These are phyloP conservation scores for Plagodis dolabraria DNA, from an alignment of 2,888 invertebrate species.

Conservation along the genomic window DNA sequence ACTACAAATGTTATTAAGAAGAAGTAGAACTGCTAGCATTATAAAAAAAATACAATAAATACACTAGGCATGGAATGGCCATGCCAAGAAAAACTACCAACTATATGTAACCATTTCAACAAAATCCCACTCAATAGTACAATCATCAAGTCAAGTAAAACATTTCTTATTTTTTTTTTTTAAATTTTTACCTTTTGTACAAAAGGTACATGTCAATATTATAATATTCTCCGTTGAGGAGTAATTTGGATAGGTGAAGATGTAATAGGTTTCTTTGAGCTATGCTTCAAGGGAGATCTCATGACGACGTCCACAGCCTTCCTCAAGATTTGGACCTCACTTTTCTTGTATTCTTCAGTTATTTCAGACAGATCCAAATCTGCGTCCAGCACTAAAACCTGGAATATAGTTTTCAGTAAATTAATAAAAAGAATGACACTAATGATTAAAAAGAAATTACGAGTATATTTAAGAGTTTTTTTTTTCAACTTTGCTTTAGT, in stretches of 20 bases:
- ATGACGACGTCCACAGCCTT: slow-evolving; percentile 80
- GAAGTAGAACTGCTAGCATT: too few relatives aligned
- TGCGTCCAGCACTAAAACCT: slow-evolving; percentile 89
- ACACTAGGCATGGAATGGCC: too few relatives aligned
- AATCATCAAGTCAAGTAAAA: slow-evolving; percentile 26
- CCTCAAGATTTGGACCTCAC: slow-evolving; percentile 82
- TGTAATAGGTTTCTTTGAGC: slow-evolving; percentile 76
- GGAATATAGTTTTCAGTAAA: slow-evolving; percentile 31
- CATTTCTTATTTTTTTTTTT: too few relatives aligned
- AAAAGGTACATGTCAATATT: slow-evolving; percentile 42
- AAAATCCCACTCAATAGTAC: slow-evolving; percentile 6
- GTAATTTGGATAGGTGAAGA: slow-evolving; percentile 70
- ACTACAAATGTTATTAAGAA: too few relatives aligned
- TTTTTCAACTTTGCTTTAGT: background rate
- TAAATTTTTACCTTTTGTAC: slow-evolving; percentile 30
- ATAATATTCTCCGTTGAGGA: slow-evolving; percentile 69
- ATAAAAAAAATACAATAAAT: too few relatives aligned
- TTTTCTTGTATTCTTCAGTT: slow-evolving; percentile 86
- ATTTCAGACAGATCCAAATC: slow-evolving; percentile 87
- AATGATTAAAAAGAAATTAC: too few relatives aligned
- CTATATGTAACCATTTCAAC: too few relatives aligned
- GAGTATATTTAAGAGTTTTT: too few relatives aligned
- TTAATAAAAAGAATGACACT: background rate
- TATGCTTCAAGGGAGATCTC: slow-evolving; percentile 75
- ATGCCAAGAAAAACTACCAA: too few relatives aligned